phyloP scores from a whole-genome alignment of 2,113 vertebrate species.

The Hepsetus odoe region DNA sequence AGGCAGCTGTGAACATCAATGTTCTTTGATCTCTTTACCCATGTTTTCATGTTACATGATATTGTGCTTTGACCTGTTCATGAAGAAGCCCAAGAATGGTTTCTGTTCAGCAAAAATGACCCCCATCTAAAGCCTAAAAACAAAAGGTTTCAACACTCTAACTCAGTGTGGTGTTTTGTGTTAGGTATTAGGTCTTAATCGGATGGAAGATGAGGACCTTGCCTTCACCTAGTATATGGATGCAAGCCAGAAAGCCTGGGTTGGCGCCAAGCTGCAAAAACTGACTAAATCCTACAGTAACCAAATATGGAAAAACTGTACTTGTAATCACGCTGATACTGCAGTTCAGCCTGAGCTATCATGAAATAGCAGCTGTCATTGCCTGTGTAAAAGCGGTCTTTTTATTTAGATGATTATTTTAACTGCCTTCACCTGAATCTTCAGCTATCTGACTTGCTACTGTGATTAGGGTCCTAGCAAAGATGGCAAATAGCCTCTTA shows the following conservation, averaged over 20 bases:
- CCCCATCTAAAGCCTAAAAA: background rate
- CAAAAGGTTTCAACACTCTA: background rate
- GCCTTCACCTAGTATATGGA: background rate
- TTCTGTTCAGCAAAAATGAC: background rate
- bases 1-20: constrained; percentile 3
- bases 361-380: no score
- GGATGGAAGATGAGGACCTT: background rate
- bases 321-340: background rate
- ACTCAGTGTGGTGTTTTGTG: background rate
- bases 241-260: background rate
- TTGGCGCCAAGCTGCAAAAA: no score
- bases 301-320: background rate
- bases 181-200: background rate
- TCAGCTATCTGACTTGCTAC: no score
- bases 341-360: background rate
- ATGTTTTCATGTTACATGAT: constrained; percentile 6
- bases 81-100: background rate
- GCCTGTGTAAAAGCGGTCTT: background rate
- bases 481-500: no score
- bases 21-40: constrained; percentile 8
- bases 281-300: background rate
- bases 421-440: background rate
- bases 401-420: background rate
- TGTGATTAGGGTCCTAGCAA: no score
- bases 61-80: constrained; percentile 12